phyloP scores from a whole-genome alignment of 2,888 invertebrate species.

The Polietes domitor region DNA sequence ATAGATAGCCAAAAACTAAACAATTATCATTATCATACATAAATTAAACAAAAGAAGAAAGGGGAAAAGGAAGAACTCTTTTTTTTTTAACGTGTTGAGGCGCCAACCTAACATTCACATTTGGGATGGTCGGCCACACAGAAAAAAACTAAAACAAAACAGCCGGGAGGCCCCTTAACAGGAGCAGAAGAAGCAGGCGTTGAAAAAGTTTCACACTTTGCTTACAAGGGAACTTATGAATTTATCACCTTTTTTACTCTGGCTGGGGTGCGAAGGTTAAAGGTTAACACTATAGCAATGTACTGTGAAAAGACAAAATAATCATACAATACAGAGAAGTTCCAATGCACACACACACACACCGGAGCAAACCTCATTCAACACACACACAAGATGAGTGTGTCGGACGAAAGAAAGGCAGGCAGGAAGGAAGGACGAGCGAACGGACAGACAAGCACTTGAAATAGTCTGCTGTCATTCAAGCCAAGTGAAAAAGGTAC shows the following conservation, averaged over 20 bases:
- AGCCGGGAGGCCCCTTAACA: too few species aligned
- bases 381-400: constrained; percentile 3
- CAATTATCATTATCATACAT: constrained; percentile 65
- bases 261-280: constrained; percentile 46
- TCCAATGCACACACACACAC: constrained; percentile 24
- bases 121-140: constrained; percentile 39
- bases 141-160: too few species aligned
- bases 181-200: too few species aligned
- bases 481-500: constrained; percentile 6
- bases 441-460: constrained; percentile 15
- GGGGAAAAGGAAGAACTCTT: constrained; percentile 24
- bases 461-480: constrained; percentile 26
- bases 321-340: constrained; percentile 6
- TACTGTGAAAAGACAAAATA: neutral
- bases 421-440: neutral
- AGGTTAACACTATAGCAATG: constrained; percentile 53
- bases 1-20: constrained; percentile 36
- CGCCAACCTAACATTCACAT: constrained; percentile 10
- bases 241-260: constrained; percentile 53
- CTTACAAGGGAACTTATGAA: constrained; percentile 50
- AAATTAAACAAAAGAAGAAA: constrained; percentile 51
- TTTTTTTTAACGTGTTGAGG: constrained; percentile 33
- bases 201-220: neutral
- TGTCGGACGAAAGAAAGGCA: neutral
- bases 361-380: constrained; percentile 18